Evolutionary conservation across 2,797 vertebrate genomes (phyloP).

Genomic region (Odontamblyopus lacepedii): DNA sequence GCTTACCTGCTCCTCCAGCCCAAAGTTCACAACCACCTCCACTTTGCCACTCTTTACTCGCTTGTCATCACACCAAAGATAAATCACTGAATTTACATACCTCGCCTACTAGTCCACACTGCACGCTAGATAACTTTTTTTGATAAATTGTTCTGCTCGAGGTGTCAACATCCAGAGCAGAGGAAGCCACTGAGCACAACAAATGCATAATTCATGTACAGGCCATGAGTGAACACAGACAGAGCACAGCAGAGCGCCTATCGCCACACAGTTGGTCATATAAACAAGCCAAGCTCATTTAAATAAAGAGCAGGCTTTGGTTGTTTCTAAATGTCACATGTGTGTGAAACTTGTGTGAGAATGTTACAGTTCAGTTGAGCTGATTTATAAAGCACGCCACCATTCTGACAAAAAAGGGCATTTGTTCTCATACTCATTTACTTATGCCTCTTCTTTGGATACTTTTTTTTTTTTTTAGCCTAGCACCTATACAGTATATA

Average conservation of each 20-base stretch:
- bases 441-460: neutral
- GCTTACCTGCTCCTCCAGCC: conserved; percentile 37
- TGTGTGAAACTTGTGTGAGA: neutral
- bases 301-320: conserved; percentile 33
- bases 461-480: neutral
- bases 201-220: conserved; percentile 58
- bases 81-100: conserved; percentile 60
- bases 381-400: neutral
- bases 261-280: conserved; percentile 30
- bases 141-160: conserved; percentile 56
- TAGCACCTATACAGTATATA: no score
- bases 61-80: conserved; percentile 52
- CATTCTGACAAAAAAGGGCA: conserved; percentile 8
- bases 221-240: conserved; percentile 40
- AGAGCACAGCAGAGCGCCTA: conserved; percentile 32
- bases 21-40: conserved; percentile 44
- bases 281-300: conserved; percentile 49
- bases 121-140: conserved; percentile 45
- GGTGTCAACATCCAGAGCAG: conserved; percentile 52
- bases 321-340: conserved; percentile 13
- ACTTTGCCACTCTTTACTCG: conserved; percentile 36
- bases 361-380: neutral
- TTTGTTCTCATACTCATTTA: conserved; percentile 45
- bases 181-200: conserved; percentile 47
- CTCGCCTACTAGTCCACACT: conserved; percentile 45